phyloP scores from a whole-genome alignment of 1,140 invertebrate genomes.

The Aphelenchoides fujianensis region DNA sequence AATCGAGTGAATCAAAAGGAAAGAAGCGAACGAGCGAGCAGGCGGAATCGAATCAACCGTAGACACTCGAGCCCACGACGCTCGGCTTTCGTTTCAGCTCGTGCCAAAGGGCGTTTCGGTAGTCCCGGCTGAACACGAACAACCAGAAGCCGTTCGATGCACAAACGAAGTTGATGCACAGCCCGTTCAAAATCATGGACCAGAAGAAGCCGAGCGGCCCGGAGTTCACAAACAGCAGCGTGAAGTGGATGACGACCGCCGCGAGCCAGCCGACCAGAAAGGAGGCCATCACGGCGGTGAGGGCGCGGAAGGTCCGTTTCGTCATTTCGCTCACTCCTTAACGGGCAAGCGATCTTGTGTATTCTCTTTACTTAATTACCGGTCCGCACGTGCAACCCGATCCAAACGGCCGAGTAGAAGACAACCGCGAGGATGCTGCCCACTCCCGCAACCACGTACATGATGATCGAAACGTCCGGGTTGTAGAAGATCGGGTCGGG shows the following conservation, averaged over 20 bases:
- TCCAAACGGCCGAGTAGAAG: background rate
- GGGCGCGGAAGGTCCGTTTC: background rate
- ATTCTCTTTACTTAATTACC: background rate
- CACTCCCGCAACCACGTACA: background rate
- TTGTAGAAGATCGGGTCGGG: background rate
- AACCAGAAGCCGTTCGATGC: background rate
- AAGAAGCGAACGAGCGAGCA: no score
- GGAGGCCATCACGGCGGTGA: background rate
- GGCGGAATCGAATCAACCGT: no score
- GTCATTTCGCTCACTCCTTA: background rate
- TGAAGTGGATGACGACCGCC: background rate
- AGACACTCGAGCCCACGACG: no score
- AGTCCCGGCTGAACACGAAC: background rate
- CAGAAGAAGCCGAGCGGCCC: background rate
- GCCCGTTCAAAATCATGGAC: background rate
- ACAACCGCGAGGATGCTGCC: background rate
- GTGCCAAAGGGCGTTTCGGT: background rate
- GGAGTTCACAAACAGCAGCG: background rate
- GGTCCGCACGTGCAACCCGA: background rate
- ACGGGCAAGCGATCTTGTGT: background rate
- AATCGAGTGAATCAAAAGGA: no score
- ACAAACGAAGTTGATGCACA: background rate
- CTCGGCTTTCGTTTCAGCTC: background rate
- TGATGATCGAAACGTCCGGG: background rate
- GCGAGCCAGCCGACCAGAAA: background rate